A percentile compares a stretch with the other conserved stretches of the same genome.
Evolutionary conservation across 2,888 invertebrate species (phyloP).

Genomic region (Heliconius cydno): DNA sequence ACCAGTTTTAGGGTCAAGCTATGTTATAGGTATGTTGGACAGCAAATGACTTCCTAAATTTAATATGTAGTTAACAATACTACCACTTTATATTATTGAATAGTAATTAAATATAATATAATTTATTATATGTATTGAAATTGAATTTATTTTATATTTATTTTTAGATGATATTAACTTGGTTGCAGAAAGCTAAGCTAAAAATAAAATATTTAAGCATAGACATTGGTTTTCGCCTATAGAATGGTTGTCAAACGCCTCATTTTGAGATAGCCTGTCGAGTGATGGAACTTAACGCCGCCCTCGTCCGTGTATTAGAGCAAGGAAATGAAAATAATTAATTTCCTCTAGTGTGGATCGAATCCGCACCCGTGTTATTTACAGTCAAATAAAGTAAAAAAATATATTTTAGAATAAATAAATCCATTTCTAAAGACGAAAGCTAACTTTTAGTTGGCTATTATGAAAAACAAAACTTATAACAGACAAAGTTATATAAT

Average conservation of each 20-base stretch:
- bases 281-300: background rate
- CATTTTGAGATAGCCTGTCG: background rate
- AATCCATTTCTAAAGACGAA: background rate
- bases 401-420: background rate
- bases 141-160: too few relatives aligned
- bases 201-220: too few relatives aligned
- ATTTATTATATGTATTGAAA: too few relatives aligned
- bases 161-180: too few relatives aligned
- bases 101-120: conserved; percentile 1
- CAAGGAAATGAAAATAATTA: background rate
- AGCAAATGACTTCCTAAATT: conserved; percentile 45
- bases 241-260: too few relatives aligned
- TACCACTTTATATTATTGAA: conserved; percentile 3
- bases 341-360: too few relatives aligned
- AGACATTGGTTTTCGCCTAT: too few relatives aligned
- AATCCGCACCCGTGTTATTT: background rate
- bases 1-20: conserved; percentile 70
- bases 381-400: background rate
- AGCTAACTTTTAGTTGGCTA: background rate
- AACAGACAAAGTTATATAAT: background rate
- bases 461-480: background rate
- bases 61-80: conserved; percentile 37
- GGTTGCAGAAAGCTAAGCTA: too few relatives aligned
- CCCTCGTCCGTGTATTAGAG: background rate
- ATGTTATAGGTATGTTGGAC: conserved; percentile 44